These are phyloP conservation scores for Marronus borbonicus DNA, from an alignment of 2,888 invertebrate species.

Conservation along the genomic window DNA sequence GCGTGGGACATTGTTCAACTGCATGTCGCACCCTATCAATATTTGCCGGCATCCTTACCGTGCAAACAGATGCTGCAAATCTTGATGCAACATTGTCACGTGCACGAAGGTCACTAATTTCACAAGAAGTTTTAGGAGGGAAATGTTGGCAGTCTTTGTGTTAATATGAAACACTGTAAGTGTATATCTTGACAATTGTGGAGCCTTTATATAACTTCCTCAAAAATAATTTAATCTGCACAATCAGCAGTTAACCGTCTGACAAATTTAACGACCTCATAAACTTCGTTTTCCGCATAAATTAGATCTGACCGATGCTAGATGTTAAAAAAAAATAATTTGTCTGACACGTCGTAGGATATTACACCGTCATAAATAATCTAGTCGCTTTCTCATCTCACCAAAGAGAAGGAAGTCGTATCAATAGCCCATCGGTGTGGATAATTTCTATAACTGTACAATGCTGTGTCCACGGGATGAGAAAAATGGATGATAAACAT, in stretches of 20 bases:
- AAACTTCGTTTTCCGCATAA: slow-evolving; percentile 27
- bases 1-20: too few species aligned
- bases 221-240: too few species aligned
- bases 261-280: slow-evolving; percentile 32
- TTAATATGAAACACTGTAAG: too few species aligned
- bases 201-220: too few species aligned
- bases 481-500: slow-evolving; percentile 24
- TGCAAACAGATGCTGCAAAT: too few species aligned
- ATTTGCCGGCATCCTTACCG: too few species aligned
- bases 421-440: slow-evolving; percentile 11
- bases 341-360: slow-evolving; percentile 10
- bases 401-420: slow-evolving; percentile 9
- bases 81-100: too few species aligned
- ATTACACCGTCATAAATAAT: slow-evolving; percentile 8
- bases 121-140: too few species aligned
- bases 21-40: too few species aligned
- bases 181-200: too few species aligned
- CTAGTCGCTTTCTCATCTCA: neutral
- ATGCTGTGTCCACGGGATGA: neutral
- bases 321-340: slow-evolving; percentile 23
- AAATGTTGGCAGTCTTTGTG: too few species aligned
- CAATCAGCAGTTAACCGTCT: neutral
- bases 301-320: slow-evolving; percentile 20
- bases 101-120: too few species aligned
- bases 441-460: slow-evolving; percentile 36